Base-by-base conservation (phyloP, 2,888 invertebrate species). In the Netelia virgata region DNA sequence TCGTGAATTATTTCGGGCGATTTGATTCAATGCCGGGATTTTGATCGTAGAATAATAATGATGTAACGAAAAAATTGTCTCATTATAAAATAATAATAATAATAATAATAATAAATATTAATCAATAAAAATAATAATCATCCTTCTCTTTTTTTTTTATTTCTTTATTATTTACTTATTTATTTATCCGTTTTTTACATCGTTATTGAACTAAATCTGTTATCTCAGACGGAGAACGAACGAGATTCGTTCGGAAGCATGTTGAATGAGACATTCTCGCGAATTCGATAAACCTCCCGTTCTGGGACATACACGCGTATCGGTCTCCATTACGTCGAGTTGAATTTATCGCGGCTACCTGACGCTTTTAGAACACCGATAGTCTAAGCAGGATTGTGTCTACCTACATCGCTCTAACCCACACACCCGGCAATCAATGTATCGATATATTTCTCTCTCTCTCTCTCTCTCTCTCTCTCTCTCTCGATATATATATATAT, bases 321-420 rank as follows among this genome's bases (percentile, higher is more conserved):
- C 14, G 47, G 14, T 47, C 61, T 76, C 61, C 72, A 72, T 84
- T 77, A 80, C 72, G 84, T 79, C 76, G 80, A 74, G 76, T 59
- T 68, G 76, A 84, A 81, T 84, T 84, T 80, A 84, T 84, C 66
- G 76, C 80, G 80, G 76, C 83, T 79, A 77, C 80, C 80, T 63
- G 80, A 84, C 72, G 73, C 72, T 84, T 84, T 84, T 84, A 84
- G 84, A 84, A 77, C 80, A 72, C 68, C 73, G 68, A 80, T 73
- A 76, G 80, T 73, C 68, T 59, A 53, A 64, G 28, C 75, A 75
- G 76, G 55, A 63, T 83, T 68, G 63, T 61, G 64, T 84, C 80
- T 76, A 57, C 59, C 79, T 79, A 83, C 79, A 83, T 66, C 74
- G 53, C 16, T 76, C 43, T 66, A 70, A 59, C 47, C 68, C 36